Base-by-base conservation (phyloP, 2,888 invertebrate species). In the Caenorhabditis sp. region DNA sequence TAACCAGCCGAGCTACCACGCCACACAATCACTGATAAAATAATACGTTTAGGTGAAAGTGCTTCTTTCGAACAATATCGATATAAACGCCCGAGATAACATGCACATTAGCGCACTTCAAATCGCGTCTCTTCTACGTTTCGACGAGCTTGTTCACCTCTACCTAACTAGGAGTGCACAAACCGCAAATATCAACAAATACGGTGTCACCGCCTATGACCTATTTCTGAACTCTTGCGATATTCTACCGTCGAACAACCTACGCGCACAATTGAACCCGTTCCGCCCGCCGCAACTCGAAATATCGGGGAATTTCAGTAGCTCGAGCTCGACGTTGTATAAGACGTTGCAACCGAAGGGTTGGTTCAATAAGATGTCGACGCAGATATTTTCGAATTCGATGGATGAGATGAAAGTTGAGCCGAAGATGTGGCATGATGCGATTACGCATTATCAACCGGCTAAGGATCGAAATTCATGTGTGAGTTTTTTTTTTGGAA, bases 361-460 rank as follows among this genome's bases (percentile, higher is more conserved):
- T n/a, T 37, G 67, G 6, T 53, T 67, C 8, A 72, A 37, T n/a
- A 72, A 61, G 37, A 54, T 72, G 1, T 23, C 72, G 0, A 0
- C 54, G 1, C 58, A 68, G 26, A 58, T 58, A 31, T 36, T 36
- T 5, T 14, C 8, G 57, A 58, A 27, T 19, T 27, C 31, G 23
- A 21, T 49, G 1, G 51, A 36, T 10, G 69, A 66, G 19, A 0
- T 31, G 14, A 43, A 43, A 17, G 73, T 78, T 8, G 71, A 74
- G 24, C 70, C 76, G 27, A 68, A 37, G 17, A 67, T 75, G 8
- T 79, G 79, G 79, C 57, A 75, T 17, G 79, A 77, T 21, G 71
- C 75, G 5, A 63, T 73, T 21, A 64, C 65, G 14, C 69, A 70
- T 21, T 72, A 71, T 19, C 70, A 69, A 36, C 77, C 77, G 10